Base-by-base conservation (phyloP, 2,888 invertebrate genomes). In the Pollenia angustigena region DNA sequence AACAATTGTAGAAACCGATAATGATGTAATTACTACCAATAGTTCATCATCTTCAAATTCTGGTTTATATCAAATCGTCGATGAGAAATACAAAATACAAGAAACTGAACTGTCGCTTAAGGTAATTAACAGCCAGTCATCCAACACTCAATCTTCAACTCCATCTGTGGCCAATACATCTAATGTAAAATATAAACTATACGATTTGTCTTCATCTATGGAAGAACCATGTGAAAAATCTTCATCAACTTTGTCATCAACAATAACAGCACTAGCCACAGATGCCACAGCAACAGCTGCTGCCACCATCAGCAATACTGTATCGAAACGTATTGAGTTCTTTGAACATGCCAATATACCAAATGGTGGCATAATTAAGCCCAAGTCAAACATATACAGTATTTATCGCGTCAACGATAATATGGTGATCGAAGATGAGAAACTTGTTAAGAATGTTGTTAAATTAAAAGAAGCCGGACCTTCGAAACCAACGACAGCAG, bases 281-380 rank as follows among this genome's bases (percentile, higher is more conserved):
- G 81, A 85, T 52, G 62, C 66, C 66, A n/a, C 9, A 40, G 74
- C 74, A 54, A 44, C 52, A 52, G 50, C 32, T 50, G 42, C 16
- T 18, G 23, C 16, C 14, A 72, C 78, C 44, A 80, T 85, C 2
- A 79, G 85, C 44, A 90, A 90, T 79, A 90, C 90, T 44, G 88
- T 92, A 42, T 92, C 91, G 54, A 93, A 93, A 86, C 92, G 92
- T 48, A 93, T 93, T 84, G 93, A 93, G 86, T 93, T 93, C 90
- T 93, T 93, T 84, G 91, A 92, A 79, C 92, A 91, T 83, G 87
- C 85, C 62, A 85, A 85, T 50, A 83, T 80, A 72, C 85, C 85
- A 48, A 85, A 85, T 68, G 85, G 85, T 44, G 85, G 82, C 18
- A 85, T 85, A 71, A 87, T 85, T 18, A 82, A 85, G 48, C 85